Percentiles rank a stretch among this genome's conserved stretches.
phyloP scores from a whole-genome alignment of 2,113 vertebrate genomes.

The Oncorhynchus keta region DNA sequence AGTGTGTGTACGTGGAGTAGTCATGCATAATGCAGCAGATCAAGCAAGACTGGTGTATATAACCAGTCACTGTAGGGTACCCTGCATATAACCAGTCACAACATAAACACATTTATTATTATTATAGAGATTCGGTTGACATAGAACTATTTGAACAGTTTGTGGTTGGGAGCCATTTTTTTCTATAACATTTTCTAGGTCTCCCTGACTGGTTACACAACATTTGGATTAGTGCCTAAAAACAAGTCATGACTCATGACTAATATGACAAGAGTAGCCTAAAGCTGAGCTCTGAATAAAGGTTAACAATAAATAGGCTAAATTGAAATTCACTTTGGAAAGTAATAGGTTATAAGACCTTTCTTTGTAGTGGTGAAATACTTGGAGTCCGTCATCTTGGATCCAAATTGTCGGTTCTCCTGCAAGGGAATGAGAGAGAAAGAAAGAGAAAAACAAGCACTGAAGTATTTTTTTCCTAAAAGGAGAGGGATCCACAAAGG shows the following conservation, averaged over 20 bases:
- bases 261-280: neutral
- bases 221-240: neutral
- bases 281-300: neutral
- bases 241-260: neutral
- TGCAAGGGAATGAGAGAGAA: conserved; percentile 38
- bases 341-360: conserved; percentile 75
- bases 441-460: conserved; percentile 2
- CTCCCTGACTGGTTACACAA: too few species aligned
- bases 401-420: conserved; percentile 77
- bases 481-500: conserved; percentile 32
- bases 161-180: neutral
- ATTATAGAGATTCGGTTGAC: neutral
- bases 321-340: neutral
- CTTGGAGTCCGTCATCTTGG: conserved; percentile 98
- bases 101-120: neutral
- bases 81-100: neutral
- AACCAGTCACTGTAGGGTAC: neutral
- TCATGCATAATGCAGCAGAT: neutral
- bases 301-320: neutral
- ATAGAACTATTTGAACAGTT: neutral
- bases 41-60: neutral
- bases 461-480: conserved; percentile 7
- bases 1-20: neutral
- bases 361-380: conserved; percentile 99
- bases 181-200: neutral